Evolutionary conservation across 1,140 invertebrate genomes (phyloP), one percentile per base, ranked within the genome.

Genomic region (Amphibalanus amphitrite): DNA sequence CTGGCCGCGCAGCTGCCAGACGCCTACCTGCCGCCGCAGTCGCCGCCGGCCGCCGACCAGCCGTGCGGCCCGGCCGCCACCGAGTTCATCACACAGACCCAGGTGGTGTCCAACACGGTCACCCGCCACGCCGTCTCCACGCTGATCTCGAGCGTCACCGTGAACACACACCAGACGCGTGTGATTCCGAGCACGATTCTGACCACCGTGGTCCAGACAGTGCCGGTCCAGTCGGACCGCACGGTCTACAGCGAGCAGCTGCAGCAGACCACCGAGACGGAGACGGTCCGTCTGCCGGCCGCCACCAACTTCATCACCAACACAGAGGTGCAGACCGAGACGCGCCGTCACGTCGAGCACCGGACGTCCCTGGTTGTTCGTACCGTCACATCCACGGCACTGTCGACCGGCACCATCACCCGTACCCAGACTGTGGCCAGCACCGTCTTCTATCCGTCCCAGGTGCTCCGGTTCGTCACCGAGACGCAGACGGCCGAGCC

Each of bases 101-200:
- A 92, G 29, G 82, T 91, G 64, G 90, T 90, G 71, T 90, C 91
- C 78, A 92, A 89, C 28, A 90, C 91, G 26, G 90, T 90, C 76
- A 84, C 92, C 74, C 91, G 88, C 76, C 92, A 90, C 78, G 84
- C 88, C 73, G 89, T 92, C 65, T 90, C 91, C 82, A 92, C 91
- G 80, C 83, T 92, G 74, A 89, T 88, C 71, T 59, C 47, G 6
- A 8, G 23, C 47, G 17, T 23, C 47, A 59, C 47, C 13, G 47
- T 59, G 10, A 59, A 20, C 47, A 23, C 10, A 20, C 47, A 59
- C 13, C 10, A 20, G 47, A 59, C 47, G 10, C 47, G 17, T 8
- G 47, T 23, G 13, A 1, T 59, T 8, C 47, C 47, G 47, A 59
- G 47, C 47, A 59, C 47, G 47, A 1, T 59, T 1, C 3, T 23